phyloP scores from a whole-genome alignment of 2,113 vertebrate species.

The Etia nguti region DNA sequence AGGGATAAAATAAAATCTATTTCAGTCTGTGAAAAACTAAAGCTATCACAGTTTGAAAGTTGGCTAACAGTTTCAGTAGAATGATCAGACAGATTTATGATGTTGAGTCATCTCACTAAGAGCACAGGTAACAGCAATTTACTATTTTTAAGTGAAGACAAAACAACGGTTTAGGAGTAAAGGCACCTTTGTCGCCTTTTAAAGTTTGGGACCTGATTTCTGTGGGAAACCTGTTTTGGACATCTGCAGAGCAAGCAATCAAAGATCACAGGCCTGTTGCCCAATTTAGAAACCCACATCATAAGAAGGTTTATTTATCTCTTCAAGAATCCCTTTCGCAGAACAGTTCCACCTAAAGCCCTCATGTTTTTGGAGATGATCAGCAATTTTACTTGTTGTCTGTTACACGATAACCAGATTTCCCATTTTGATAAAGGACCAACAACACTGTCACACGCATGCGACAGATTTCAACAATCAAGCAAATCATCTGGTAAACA shows the following conservation, averaged over 20 bases:
- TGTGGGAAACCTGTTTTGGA: background rate
- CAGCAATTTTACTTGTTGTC: constrained; percentile 51
- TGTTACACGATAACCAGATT: constrained; percentile 38
- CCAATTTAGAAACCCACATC: background rate
- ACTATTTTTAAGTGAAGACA: background rate
- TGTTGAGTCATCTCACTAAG: background rate
- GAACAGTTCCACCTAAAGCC: constrained; percentile 1
- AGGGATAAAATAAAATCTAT: background rate
- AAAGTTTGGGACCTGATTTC: background rate
- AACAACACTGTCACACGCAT: background rate
- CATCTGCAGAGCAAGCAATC: background rate
- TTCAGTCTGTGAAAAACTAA: background rate
- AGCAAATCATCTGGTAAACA: constrained; percentile 33
- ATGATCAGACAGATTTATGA: background rate
- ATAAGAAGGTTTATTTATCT: background rate
- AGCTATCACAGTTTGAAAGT: accelerated
- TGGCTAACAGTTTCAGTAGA: background rate
- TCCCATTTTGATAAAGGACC: constrained; percentile 13
- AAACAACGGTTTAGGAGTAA: background rate
- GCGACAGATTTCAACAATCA: background rate
- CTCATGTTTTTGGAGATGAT: constrained; percentile 30
- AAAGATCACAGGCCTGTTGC: background rate
- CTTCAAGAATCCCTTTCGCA: constrained; percentile 1
- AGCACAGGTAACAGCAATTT: background rate
- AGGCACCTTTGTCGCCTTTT: background rate